Percentiles rank a stretch among this genome's conserved stretches.
Conservation (phyloP, 1,140 invertebrate genomes). For the Mactra quadrangularis region DNA sequence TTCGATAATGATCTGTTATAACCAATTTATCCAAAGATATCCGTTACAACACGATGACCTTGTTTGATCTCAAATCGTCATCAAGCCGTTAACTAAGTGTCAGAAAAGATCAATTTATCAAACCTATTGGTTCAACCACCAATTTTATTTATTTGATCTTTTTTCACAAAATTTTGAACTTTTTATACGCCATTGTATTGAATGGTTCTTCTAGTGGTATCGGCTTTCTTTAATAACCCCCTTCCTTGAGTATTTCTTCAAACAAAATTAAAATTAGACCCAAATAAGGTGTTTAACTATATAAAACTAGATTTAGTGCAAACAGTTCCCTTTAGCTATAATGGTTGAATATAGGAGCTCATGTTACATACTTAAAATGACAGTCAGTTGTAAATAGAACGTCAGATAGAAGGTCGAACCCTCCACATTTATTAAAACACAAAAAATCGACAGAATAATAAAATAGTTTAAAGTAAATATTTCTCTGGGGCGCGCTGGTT, state of each 20-base stretch:
- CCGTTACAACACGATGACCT: conserved; percentile 48
- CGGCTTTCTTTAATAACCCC: conserved; percentile 53
- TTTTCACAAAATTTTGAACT: conserved; percentile 38
- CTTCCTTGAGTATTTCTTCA: conserved; percentile 37
- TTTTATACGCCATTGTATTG: conserved; percentile 49
- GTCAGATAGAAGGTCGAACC: no score
- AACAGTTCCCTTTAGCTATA: conserved; percentile 45
- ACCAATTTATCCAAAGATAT: conserved; percentile 39
- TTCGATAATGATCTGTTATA: conserved; percentile 51
- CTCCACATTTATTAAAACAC: no score
- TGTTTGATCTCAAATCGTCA: conserved; percentile 52
- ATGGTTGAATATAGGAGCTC: conserved; percentile 38
- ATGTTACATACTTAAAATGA: conserved; percentile 41
- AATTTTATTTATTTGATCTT: conserved; percentile 58
- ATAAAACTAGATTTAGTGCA: conserved; percentile 61
- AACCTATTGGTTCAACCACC: conserved; percentile 41
- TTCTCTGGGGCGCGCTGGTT: no score
- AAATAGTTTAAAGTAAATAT: no score
- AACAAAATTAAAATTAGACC: conserved; percentile 64
- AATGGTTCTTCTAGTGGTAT: conserved; percentile 37
- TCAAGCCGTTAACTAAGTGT: conserved; percentile 49
- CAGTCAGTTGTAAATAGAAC: conserved; percentile 32
- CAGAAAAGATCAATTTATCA: conserved; percentile 50
- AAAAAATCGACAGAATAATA: no score
- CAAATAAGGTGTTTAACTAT: conserved; percentile 58